Percentiles rank a stretch among this genome's conserved stretches.
phyloP scores from a whole-genome alignment of 2,113 vertebrate genomes.

The Spilogale gracilis region DNA sequence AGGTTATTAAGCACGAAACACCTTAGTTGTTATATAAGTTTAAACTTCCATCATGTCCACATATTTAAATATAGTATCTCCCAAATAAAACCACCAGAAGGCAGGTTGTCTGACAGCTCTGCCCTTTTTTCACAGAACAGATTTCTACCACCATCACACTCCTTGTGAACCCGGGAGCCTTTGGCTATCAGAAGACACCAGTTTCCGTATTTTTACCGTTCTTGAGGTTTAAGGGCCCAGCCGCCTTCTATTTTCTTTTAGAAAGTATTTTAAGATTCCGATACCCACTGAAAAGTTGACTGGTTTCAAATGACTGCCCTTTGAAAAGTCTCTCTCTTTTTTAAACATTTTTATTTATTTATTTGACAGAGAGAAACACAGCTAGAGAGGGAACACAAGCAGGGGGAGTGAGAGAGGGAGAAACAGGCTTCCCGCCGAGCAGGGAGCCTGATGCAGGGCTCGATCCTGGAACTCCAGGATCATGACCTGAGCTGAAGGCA shows the following conservation, averaged over 20 bases:
- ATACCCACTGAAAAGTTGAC: slow-evolving; percentile 25
- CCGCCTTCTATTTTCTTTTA: slow-evolving; percentile 40
- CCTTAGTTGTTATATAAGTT: neutral
- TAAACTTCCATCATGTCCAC: slow-evolving; percentile 3
- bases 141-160: neutral
- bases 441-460: no score
- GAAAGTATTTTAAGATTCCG: slow-evolving; percentile 63
- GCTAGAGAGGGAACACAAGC: no score
- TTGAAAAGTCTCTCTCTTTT: neutral
- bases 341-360: no score
- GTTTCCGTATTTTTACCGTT: slow-evolving; percentile 8
- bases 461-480: no score
- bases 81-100: slow-evolving; percentile 23
- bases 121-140: slow-evolving; percentile 16
- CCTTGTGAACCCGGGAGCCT: slow-evolving; percentile 5
- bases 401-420: no score
- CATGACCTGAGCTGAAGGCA: no score
- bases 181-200: neutral
- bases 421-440: no score
- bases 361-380: no score
- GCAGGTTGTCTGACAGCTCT: neutral
- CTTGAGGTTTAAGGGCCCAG: slow-evolving; percentile 11
- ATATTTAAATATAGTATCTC: slow-evolving; percentile 57
- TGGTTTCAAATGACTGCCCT: slow-evolving; percentile 39
- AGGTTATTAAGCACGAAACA: slow-evolving; percentile 45